Conservation (phyloP, 1,140 invertebrate genomes). For the Leptinotarsa undecemlineata region DNA sequence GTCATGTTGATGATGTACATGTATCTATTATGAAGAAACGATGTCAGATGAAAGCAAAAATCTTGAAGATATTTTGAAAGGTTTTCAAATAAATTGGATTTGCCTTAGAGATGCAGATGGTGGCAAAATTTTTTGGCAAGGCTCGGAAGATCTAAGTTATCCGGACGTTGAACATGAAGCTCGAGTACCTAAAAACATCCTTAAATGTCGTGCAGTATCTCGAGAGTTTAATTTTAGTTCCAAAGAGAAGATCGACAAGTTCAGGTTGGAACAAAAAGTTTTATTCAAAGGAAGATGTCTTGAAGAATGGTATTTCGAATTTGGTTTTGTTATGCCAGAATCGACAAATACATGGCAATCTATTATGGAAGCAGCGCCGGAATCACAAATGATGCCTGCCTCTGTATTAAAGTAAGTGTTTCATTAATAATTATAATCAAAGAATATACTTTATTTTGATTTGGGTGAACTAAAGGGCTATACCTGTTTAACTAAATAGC, state of each 20-base stretch:
- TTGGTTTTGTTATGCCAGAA: constrained; percentile 98
- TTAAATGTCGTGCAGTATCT: constrained; percentile 94
- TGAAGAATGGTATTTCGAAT: constrained; percentile 99
- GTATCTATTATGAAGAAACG: constrained; percentile 12
- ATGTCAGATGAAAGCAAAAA: constrained; percentile 54
- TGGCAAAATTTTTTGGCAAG: constrained; percentile 97
- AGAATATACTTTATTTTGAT: too few species aligned
- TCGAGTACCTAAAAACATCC: constrained; percentile 92
- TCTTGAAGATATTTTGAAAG: constrained; percentile 59
- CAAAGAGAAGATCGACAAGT: constrained; percentile 93
- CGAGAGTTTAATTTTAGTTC: constrained; percentile 99
- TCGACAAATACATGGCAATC: constrained; percentile 99
- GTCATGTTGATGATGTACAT: too few species aligned
- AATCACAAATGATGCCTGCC: constrained; percentile 99
- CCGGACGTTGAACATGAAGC: constrained; percentile 95
- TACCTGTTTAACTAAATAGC: too few species aligned
- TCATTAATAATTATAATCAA: not conserved
- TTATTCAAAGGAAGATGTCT: constrained; percentile 80
- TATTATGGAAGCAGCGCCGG: constrained; percentile 96
- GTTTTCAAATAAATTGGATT: constrained; percentile 90
- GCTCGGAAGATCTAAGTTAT: constrained; percentile 92
- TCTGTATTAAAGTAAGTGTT: constrained; percentile 85
- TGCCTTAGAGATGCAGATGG: constrained; percentile 94
- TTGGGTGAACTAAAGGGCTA: too few species aligned
- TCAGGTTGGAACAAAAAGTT: constrained; percentile 88